phyloP scores from a whole-genome alignment of 1,140 invertebrate species.

The Choristoneura fumiferana region DNA sequence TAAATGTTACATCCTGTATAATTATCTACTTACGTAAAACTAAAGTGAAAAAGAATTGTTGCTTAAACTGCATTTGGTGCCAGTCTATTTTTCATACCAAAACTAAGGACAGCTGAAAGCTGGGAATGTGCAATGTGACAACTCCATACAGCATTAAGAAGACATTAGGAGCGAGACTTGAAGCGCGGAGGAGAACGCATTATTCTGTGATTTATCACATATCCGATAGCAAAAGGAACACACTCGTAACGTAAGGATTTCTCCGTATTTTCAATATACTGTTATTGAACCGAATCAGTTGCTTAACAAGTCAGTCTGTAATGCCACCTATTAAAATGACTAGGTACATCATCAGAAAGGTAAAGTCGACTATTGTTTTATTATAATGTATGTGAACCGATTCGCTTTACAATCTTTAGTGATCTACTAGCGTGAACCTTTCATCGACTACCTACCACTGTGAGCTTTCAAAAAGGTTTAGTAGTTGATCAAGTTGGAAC shows the following conservation, averaged over 20 bases:
- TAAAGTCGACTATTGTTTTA: slow-evolving; percentile 20
- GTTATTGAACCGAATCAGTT: slow-evolving; percentile 1
- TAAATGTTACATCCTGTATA: too few relatives aligned
- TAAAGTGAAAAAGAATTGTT: too few relatives aligned
- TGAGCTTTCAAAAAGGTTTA: slow-evolving; percentile 73
- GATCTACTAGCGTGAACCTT: slow-evolving; percentile 51
- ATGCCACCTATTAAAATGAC: too few relatives aligned
- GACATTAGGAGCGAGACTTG: slow-evolving; percentile 58
- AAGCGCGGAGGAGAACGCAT: slow-evolving; percentile 48
- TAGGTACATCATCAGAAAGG: too few relatives aligned
- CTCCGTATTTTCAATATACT: slow-evolving; percentile 7
- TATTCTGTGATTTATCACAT: slow-evolving; percentile 66
- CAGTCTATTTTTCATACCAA: background rate
- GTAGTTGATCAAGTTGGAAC: slow-evolving; percentile 53
- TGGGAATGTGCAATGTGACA: slow-evolving; percentile 63
- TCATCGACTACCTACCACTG: slow-evolving; percentile 55
- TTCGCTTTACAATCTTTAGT: slow-evolving; percentile 49
- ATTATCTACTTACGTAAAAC: too few relatives aligned
- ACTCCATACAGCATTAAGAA: slow-evolving; percentile 71
- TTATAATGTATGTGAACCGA: too few relatives aligned
- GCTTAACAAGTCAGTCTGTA: too few relatives aligned
- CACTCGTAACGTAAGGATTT: slow-evolving; percentile 16
- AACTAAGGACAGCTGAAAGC: slow-evolving; percentile 36
- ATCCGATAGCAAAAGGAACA: slow-evolving; percentile 39
- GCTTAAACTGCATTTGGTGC: too few relatives aligned